Evolutionary conservation across 2,888 invertebrate species (phyloP).

Genomic region (Epinotia bilunana): DNA sequence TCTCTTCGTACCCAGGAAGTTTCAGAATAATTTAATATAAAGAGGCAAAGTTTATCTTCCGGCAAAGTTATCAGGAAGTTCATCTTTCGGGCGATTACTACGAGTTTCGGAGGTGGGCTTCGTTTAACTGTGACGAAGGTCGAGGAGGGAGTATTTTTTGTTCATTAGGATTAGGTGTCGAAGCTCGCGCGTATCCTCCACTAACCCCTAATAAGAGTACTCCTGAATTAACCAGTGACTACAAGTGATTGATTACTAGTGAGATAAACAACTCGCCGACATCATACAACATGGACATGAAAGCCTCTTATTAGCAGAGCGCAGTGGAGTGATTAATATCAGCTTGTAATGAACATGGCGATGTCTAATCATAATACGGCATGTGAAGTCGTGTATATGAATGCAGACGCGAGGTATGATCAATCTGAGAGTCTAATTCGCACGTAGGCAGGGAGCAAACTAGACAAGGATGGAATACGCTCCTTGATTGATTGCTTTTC

Average conservation of each 20-base stretch:
- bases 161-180: slow-evolving; percentile 26
- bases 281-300: background rate
- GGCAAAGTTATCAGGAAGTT: slow-evolving; percentile 68
- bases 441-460: slow-evolving; percentile 46
- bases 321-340: slow-evolving; percentile 32
- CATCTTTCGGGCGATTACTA: slow-evolving; percentile 69
- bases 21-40: slow-evolving; percentile 76
- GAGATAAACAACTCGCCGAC: background rate
- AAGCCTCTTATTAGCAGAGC: slow-evolving; percentile 23
- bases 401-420: slow-evolving; percentile 47
- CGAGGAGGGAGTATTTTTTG: slow-evolving; percentile 44
- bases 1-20: slow-evolving; percentile 61
- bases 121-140: slow-evolving; percentile 52
- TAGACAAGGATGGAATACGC: slow-evolving; percentile 45
- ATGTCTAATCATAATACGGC: slow-evolving; percentile 36
- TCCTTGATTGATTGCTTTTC: slow-evolving; percentile 61
- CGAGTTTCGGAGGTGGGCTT: slow-evolving; percentile 49
- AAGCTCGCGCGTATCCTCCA: background rate
- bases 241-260: slow-evolving; percentile 5
- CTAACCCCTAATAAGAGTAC: background rate
- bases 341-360: slow-evolving; percentile 37
- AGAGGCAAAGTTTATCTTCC: slow-evolving; percentile 70
- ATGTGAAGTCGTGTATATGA: slow-evolving; percentile 42
- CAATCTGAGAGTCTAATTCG: slow-evolving; percentile 53
- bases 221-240: background rate